Evolutionary conservation across 2,113 vertebrate genomes (phyloP).

Genomic region (Neotoma lepida): DNA sequence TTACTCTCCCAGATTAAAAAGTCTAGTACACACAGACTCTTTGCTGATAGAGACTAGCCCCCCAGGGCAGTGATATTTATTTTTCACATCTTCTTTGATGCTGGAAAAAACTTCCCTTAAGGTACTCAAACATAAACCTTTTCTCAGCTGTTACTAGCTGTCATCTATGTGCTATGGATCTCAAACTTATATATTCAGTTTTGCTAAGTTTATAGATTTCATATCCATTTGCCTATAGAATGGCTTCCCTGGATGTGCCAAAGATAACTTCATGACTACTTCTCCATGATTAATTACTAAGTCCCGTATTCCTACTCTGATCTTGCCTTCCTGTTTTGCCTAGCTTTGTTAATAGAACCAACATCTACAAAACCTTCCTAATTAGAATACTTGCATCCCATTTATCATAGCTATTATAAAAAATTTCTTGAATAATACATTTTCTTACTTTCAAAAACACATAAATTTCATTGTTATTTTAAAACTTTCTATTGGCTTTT

Average conservation of each 20-base stretch:
- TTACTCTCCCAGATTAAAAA: too few species aligned
- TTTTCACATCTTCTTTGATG: neutral
- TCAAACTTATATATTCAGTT: neutral
- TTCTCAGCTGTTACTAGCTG: neutral
- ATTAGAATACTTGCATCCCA: neutral
- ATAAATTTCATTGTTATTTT: neutral
- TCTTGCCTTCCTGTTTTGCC: neutral
- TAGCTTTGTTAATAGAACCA: neutral
- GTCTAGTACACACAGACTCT: too few species aligned
- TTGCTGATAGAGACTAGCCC: too few species aligned
- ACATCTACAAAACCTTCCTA: neutral
- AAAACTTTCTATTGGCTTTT: neutral
- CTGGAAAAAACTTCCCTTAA: neutral
- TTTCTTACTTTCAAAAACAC: neutral
- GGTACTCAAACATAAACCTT: neutral
- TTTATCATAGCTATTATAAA: neutral
- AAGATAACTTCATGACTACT: neutral
- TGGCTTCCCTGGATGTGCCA: neutral
- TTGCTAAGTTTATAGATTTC: neutral
- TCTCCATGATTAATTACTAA: neutral
- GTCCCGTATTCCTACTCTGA: neutral
- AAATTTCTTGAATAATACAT: neutral
- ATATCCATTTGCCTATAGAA: neutral
- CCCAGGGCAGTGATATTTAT: neutral
- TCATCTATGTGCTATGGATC: neutral